Base-by-base conservation (phyloP, 1,140 invertebrate species). In the Teleopsis dalmanni region DNA sequence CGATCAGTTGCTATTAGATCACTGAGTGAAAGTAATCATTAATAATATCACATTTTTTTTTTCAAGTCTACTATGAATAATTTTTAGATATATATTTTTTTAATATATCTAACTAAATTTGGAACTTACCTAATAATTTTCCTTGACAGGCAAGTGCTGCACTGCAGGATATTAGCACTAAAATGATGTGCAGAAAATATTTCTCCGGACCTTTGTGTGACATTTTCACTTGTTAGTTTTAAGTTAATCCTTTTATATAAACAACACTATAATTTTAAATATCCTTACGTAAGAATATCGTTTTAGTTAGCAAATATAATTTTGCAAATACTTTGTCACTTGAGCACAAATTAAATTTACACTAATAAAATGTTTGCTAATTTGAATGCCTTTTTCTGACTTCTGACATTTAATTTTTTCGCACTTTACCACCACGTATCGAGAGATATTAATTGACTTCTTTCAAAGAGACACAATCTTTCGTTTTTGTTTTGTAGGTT, bases 51-150 rank as follows among this genome's bases (percentile, higher is more conserved):
- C n/a, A n/a, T n/a, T n/a, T n/a, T n/a, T n/a, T n/a, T n/a, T n/a
- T n/a, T 27, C 23, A 42, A 42, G 23, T 42, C 19, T 27, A 26
- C 23, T 26, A 26, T 26, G 19, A 42, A 13, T 42, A 26, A 7
- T 26, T 22, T 27, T 42, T n/a, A 42, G 29, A 42, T 7, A 26
- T n/a, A n/a, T n/a, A n/a, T n/a, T n/a, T n/a, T 13, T 14, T 8
- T 25, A 25, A 25, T 10, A 14, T 37, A 3, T 1, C 13, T 37
- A 7, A 2, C 14, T 7, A 11, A 31, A 11, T 10, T 43, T 31
- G 11, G 13, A 25, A 61, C 64, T 58, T 56, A 67, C 64, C 64
- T 53, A 65, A 60, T 52, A 67, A 55, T 56, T 62, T 67, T 53
- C 64, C 64, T 55, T 62, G 60, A 54, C 64, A 67, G 52, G 64